Base-by-base conservation (phyloP, 2,113 vertebrate species). In the Hystrix cristata region DNA sequence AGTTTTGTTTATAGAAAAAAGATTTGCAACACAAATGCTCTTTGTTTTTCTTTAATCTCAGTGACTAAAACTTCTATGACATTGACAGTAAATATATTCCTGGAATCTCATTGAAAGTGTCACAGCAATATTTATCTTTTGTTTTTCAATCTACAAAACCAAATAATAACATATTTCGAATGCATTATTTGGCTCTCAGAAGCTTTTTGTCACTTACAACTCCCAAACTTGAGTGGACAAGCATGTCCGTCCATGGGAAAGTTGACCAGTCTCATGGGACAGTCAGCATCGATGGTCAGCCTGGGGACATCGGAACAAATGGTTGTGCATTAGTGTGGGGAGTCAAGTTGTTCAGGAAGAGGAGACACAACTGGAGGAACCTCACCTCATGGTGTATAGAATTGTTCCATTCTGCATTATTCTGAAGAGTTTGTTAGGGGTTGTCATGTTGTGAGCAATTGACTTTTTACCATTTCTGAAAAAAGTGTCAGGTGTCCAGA, bases 351-450 rank as follows among this genome's bases (percentile, higher is more conserved):
- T 34, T 51, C 34, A 57, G 27, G 34, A 25, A 25, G 1, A 94
- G 21, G 87, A 94, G 94, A 64, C 19, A 93, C 21, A 87, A 64
- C 46, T 95, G 51, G 79, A 48, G 0, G 60, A 60, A 12, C 59
- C 98, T 98, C 97, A 99, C 99, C 99, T 99, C 99, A 99, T 99
- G 34, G 99, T 99, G 97, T 99, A 99, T 62, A 99, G 99, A 98
- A 99, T 99, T 94, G 99, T 99, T 91, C 99, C 99, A 21, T 99
- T 99, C 98, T 99, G 99, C 99, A 99, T 99, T 98, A 99, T 99
- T 91, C 99, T 98, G 98, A 99, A 99, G 79, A 99, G 99, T 98
- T 99, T 99, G 98, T 99, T 99, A 67, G 99, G 99, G 7, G 99
- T 99, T 11, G 99, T 99, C 99, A 99, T 99, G 96, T 99, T 99